Evolutionary conservation across 2,113 vertebrate genomes (phyloP), one percentile per base, ranked within the genome.

Genomic region (Sylvietta virens): DNA sequence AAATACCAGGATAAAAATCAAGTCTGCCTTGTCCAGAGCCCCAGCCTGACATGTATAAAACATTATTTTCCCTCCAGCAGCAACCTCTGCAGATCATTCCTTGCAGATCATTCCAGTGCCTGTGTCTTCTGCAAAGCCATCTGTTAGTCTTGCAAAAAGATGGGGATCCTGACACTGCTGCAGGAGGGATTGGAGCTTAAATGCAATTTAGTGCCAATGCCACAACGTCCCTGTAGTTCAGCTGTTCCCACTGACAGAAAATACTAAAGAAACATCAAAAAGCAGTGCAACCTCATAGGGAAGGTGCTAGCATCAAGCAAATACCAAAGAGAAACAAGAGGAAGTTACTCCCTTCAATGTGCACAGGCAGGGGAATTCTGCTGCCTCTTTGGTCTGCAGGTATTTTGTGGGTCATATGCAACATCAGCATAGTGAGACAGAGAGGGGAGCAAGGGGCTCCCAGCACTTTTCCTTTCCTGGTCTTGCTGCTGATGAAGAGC

Each of bases 401-500:
- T 16, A 22, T 21, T 10, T 33, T 60, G 27, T 58, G 47, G n/a
- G n/a, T 57, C 1, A 1, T 24, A 50, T 0, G 28, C 15, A 50
- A 30, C 4, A 1, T 6, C 13, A 7, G 48, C 35, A 39, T 21
- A 50, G 37, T 0, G 33, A 56, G 57, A 71, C 0, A 1, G 21
- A 45, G 15, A 69, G 20, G 16, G 23, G 7, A 74, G 6, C 2
- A 1, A 6, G 53, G 39, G 18, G 20, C 5, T 83, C 31, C 37
- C 3, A 8, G 28, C 6, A 26, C 9, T 67, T 67, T 11, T 81
- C 37, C 19, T 58, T 78, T 45, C 39, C 57, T 18, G 2, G 6
- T 44, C 48, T 5, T 56, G 31, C 42, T 5, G 2, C 56, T 23
- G 72, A 53, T 1, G 1, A 57, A 57, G 10, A 92, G 13, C 31